Conservation (phyloP, 2,113 vertebrate genomes). For the Nansenia antarctica region DNA sequence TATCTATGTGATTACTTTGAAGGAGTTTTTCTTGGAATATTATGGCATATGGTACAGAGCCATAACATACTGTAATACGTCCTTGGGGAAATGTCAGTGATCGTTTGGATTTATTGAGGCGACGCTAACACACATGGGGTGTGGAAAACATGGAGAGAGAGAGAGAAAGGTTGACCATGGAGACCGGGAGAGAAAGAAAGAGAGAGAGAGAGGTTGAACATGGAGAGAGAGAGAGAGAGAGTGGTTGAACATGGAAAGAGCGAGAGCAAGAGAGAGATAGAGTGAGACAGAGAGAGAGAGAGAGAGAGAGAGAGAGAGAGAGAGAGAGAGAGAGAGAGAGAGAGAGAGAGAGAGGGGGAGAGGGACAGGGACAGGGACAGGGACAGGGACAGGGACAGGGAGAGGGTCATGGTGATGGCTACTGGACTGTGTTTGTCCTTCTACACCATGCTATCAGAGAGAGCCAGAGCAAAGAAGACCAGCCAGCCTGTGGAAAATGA, state of each 20-base stretch:
- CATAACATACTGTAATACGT: not conserved
- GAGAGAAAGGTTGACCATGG: not conserved
- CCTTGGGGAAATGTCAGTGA: not conserved
- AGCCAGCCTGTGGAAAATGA: not conserved
- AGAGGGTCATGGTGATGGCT: not conserved
- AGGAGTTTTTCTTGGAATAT: not conserved
- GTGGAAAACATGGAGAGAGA: not conserved
- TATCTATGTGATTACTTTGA: not conserved
- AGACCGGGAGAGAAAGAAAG: too few species aligned
- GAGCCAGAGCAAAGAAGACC: not conserved
- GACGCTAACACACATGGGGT: not conserved
- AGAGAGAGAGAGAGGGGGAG: not conserved
- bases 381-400: not conserved
- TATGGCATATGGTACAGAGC: not conserved
- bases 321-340: not conserved
- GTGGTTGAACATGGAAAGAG: too few species aligned
- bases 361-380: not conserved
- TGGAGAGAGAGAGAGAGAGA: not conserved
- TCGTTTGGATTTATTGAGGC: not conserved
- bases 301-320: not conserved
- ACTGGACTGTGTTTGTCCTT: not conserved
- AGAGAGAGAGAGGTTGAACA: too few species aligned
- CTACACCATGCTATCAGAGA: not conserved
- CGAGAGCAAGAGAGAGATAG: too few species aligned
- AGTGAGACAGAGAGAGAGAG: not conserved